Base-by-base conservation (phyloP, 53 echinoderm and acorn worm genomes). In the Antedon mediterranea region DNA sequence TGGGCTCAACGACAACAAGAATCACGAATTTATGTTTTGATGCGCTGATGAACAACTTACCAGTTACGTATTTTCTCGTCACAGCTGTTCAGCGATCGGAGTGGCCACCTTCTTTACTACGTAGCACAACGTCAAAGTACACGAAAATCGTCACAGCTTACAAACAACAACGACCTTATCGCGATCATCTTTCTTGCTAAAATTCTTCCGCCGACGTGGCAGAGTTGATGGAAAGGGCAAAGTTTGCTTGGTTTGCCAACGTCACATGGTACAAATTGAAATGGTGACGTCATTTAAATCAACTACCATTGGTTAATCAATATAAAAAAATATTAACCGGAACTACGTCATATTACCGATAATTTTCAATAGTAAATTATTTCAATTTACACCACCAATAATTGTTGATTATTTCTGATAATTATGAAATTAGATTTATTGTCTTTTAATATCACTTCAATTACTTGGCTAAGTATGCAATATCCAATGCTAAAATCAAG, bases 41-140 rank as follows among this genome's bases (percentile, higher is more conserved):
- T 57, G 57, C 57, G 9, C 57, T 57, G 57, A 57, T 57, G 57
- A 57, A 57, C 57, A 57, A 91, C 95, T 94, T 94, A 94, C 95
- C 95, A 83, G 76, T 76, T 76, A 76, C 76, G 76, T 76, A 76
- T 76, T 76, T 76, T 76, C 91, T 94, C 95, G 95, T 94, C 95
- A 94, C 95, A 85, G 84, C 87, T 84, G 79, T 84, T 87, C 85
- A 89, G 95, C 91, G 87, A 89, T 89, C 85, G 89, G 91, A 94
- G 89, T 94, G 95, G 95, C 89, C 93, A 86, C 88, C 82, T 82
- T 74, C 78, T 81, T 80, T 75, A 87, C 95, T 91, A 94, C 95
- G 95, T 94, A 94, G 91, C 78, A 87, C 87, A 89, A 94, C 95
- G 95, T 91, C 91, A 94, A 89, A 94, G 85, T 91, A 89, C 91